A percentile compares a stretch with the other conserved stretches of the same genome.
Evolutionary conservation across 2,113 vertebrate genomes (phyloP).

Genomic region (Myotis lucifugus): DNA sequence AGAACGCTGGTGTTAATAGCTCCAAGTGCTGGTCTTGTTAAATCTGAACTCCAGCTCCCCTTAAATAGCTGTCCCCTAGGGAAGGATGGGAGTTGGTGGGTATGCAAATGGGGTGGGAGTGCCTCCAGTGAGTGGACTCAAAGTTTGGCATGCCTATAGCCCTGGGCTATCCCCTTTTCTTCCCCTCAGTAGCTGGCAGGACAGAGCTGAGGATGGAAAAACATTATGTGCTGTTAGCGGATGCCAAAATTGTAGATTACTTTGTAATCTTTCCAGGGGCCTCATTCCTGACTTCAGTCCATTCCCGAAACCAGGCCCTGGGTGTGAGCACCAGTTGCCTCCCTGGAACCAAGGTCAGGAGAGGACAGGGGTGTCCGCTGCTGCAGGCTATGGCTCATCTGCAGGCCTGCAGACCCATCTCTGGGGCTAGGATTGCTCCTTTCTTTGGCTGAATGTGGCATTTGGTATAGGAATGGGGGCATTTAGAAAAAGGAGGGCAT

Average conservation of each 20-base stretch:
- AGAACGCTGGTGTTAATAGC: not conserved
- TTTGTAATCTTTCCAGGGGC: not conserved
- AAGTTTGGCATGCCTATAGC: no score
- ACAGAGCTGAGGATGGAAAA: not conserved
- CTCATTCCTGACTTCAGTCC: not conserved
- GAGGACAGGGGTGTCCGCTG: not conserved
- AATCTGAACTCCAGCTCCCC: not conserved
- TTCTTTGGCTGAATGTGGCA: not conserved
- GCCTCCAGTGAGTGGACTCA: no score
- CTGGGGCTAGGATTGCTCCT: not conserved
- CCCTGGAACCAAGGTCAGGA: not conserved
- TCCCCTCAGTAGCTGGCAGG: not conserved
- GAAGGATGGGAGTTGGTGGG: not conserved
- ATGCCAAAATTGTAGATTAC: not conserved
- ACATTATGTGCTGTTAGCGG: not conserved
- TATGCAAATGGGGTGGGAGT: not conserved
- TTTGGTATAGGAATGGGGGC: not conserved
- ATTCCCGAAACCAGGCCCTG: not conserved
- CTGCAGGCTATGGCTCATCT: not conserved
- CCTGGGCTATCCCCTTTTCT: not conserved
- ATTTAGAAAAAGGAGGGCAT: no score
- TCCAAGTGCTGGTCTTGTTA: not conserved
- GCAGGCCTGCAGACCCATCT: not conserved
- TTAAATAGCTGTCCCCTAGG: not conserved
- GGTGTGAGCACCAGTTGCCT: not conserved